phyloP scores from a whole-genome alignment of 2,113 vertebrate genomes.

The Polyodon spathula region DNA sequence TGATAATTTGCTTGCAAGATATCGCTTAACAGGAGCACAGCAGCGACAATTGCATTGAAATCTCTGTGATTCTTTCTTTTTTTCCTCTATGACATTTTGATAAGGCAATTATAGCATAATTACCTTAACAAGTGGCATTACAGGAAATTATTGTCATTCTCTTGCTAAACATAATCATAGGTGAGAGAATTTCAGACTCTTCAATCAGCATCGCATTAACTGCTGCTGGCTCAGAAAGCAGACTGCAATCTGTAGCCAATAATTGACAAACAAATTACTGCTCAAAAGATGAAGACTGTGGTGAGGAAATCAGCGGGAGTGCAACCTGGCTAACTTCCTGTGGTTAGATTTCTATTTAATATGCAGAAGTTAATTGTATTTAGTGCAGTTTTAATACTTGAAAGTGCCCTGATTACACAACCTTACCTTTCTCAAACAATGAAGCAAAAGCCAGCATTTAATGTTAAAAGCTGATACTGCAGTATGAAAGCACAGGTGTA shows the following conservation, averaged over 20 bases:
- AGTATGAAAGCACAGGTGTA: slow-evolving; percentile 13
- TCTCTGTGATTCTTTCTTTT: slow-evolving; percentile 63
- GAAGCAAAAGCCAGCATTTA: slow-evolving; percentile 26
- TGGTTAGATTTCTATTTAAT: slow-evolving; percentile 34
- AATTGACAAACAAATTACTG: slow-evolving; percentile 59
- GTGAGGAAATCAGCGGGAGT: slow-evolving; percentile 26
- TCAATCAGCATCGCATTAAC: slow-evolving; percentile 92
- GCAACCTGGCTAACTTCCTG: slow-evolving; percentile 22
- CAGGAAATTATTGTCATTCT: slow-evolving; percentile 86
- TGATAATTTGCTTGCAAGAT: slow-evolving; percentile 49
- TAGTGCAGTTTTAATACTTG: slow-evolving; percentile 13
- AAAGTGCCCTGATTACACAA: slow-evolving; percentile 24
- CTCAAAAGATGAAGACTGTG: slow-evolving; percentile 29
- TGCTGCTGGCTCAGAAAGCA: slow-evolving; percentile 50
- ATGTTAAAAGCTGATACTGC: slow-evolving; percentile 13
- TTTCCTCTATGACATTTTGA: slow-evolving; percentile 88
- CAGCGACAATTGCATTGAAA: slow-evolving; percentile 66
- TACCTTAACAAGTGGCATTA: slow-evolving; percentile 95
- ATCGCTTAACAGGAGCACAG: slow-evolving; percentile 44
- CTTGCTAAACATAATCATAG: slow-evolving; percentile 85
- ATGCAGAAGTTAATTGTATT: slow-evolving; percentile 30
- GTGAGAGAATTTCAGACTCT: slow-evolving; percentile 80
- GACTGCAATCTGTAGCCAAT: slow-evolving; percentile 47
- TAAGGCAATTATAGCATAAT: slow-evolving; percentile 94
- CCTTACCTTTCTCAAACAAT: slow-evolving; percentile 24